A percentile compares a stretch with the other conserved stretches of the same genome.
Conservation (phyloP, 2,797 vertebrate genomes). For the Danio choprae region DNA sequence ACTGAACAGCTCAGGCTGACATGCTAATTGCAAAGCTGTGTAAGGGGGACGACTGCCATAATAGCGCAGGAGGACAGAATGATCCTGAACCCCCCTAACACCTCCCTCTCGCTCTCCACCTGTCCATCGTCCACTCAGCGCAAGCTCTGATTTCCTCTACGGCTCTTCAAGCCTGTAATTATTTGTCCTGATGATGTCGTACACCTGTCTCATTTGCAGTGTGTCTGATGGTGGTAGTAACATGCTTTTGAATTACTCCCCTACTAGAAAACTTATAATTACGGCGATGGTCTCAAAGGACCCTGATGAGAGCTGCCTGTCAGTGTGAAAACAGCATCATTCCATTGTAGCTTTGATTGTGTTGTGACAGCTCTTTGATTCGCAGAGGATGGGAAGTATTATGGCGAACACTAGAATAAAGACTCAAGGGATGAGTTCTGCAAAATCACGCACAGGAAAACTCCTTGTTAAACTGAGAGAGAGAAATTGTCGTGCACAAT, state of each 20-base stretch:
- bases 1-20: conserved; percentile 57
- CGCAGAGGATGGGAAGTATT: conserved; percentile 53
- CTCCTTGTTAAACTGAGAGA: conserved; percentile 51
- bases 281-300: conserved; percentile 47
- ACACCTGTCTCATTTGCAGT: conserved; percentile 59
- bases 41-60: conserved; percentile 63
- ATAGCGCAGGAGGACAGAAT: conserved; percentile 63
- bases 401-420: conserved; percentile 53
- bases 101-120: conserved; percentile 33
- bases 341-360: conserved; percentile 54
- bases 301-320: conserved; percentile 53
- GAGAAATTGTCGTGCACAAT: conserved; percentile 44
- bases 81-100: conserved; percentile 42
- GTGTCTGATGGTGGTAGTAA: conserved; percentile 32
- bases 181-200: conserved; percentile 50
- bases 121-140: conserved; percentile 52
- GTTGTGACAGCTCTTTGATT: conserved; percentile 56
- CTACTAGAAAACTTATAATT: conserved; percentile 57
- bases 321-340: conserved; percentile 41
- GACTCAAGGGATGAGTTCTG: conserved; percentile 47
- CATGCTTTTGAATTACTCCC: conserved; percentile 51
- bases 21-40: conserved; percentile 72
- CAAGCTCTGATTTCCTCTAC: conserved; percentile 61
- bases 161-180: conserved; percentile 57
- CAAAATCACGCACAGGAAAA: conserved; percentile 38